Percentiles rank a stretch among this genome's conserved stretches.
phyloP scores from a whole-genome alignment of 2,113 vertebrate species.

The Cheilinus undulatus region DNA sequence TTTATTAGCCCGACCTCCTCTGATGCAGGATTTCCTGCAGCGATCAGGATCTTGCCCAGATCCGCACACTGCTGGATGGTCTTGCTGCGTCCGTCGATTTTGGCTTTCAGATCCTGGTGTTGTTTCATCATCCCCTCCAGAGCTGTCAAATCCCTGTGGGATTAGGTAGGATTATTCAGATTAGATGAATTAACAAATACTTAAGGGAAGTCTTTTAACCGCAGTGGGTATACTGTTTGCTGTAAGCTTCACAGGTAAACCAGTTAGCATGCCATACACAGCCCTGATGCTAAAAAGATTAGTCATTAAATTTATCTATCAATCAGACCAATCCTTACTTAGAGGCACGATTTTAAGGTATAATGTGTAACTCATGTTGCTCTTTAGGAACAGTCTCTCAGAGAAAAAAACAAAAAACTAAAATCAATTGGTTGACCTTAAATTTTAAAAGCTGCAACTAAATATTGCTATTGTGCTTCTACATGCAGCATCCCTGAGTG shows the following conservation, averaged over 20 bases:
- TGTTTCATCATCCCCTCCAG: constrained; percentile 90
- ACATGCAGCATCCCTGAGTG: too few relatives aligned
- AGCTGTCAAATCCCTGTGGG: constrained; percentile 87
- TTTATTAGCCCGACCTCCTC: constrained; percentile 85
- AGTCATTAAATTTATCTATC: too few relatives aligned
- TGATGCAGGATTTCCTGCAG: constrained; percentile 89
- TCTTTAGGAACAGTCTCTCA: too few relatives aligned
- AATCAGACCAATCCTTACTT: too few relatives aligned
- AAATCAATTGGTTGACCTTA: too few relatives aligned
- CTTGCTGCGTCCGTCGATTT: constrained; percentile 91
- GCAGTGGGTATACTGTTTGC: constrained; percentile 7
- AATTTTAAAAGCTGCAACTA: too few relatives aligned
- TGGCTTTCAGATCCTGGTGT: constrained; percentile 91
- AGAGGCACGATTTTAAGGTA: too few relatives aligned
- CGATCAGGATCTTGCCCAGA: constrained; percentile 89
- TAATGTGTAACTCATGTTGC: too few relatives aligned
- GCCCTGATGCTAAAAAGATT: too few relatives aligned
- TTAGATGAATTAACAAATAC: constrained; percentile 3
- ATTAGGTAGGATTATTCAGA: neutral
- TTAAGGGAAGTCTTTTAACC: neutral
- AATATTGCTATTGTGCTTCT: too few relatives aligned
- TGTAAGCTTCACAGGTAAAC: neutral
- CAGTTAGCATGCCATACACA: neutral
- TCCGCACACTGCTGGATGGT: constrained; percentile 89
- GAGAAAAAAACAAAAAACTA: too few relatives aligned